Evolutionary conservation across 1,140 invertebrate genomes (phyloP), one percentile per base, ranked within the genome.

Genomic region (Bombus confusus): DNA sequence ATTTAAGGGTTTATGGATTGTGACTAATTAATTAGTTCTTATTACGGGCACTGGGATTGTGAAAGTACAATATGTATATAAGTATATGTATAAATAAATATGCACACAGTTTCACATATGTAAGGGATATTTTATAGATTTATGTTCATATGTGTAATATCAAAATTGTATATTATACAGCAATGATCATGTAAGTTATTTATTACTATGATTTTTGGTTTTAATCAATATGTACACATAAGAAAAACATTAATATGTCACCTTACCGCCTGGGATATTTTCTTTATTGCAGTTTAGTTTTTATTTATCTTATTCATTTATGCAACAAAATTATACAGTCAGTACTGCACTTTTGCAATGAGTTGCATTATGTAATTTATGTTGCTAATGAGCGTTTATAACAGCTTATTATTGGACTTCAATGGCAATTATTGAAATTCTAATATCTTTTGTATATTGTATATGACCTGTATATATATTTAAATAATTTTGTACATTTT

Each of bases 1-100:
- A 75, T 85, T 85, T 41, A 76, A 83, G 57, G 88, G 85, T 87
- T 90, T 87, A 87, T 84, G 88, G 85, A 69, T 90, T 90, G 88
- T 90, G 88, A 90, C 88, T 90, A 90, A 90, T 90, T 68, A 73
- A 85, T 73, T 87, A 74, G 34, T 84, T 79, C 43, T 79, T 57
- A 81, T 87, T 86, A 62, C 41, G 71, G 72, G 37, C 39, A 57
- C n/a, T 47, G 64, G 82, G 25, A 79, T 84, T 64, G 10, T 62
- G 8, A 81, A 66, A 74, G 43, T 74, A 57, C 71, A 37, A 84
- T 62, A 57, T 81, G 84, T 81, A 85, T 34, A 80, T 85, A 81
- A 80, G 75, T 37, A 81, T 80, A 66, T 28, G 71, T 41, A 75
- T 8, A 77, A 68, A 77, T 41, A 37, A 43, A 28, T 83, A 28